Conservation (phyloP, 1,140 invertebrate genomes). For the Bombus breviceps region DNA sequence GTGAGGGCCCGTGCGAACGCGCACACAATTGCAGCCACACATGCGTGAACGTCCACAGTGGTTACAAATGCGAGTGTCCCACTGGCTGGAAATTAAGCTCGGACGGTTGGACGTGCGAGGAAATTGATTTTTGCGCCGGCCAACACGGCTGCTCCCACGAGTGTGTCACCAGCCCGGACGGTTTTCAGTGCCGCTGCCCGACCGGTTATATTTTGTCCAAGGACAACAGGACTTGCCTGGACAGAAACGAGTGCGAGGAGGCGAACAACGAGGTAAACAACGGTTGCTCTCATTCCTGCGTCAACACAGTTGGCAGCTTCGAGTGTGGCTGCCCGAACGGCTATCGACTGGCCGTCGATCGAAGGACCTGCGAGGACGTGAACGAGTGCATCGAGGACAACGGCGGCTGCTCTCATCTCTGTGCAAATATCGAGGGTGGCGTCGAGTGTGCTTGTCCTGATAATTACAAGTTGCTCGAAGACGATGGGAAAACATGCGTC, state of each 20-base stretch:
- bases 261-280: slow-evolving; percentile 74
- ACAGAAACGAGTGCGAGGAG: slow-evolving; percentile 83
- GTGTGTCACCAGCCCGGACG: slow-evolving; percentile 82
- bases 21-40: slow-evolving; percentile 79
- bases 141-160: slow-evolving; percentile 82
- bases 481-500: slow-evolving; percentile 83
- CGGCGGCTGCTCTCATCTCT: slow-evolving; percentile 83
- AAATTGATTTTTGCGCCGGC: slow-evolving; percentile 88
- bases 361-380: slow-evolving; percentile 83
- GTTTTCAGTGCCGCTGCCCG: slow-evolving; percentile 84
- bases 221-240: slow-evolving; percentile 73
- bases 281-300: slow-evolving; percentile 85
- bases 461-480: slow-evolving; percentile 74
- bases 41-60: slow-evolving; percentile 81
- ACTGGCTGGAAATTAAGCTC: slow-evolving; percentile 80
- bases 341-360: slow-evolving; percentile 80
- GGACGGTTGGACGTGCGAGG: slow-evolving; percentile 80
- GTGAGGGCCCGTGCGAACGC: slow-evolving; percentile 87
- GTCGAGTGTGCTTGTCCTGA: slow-evolving; percentile 84
- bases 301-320: slow-evolving; percentile 86
- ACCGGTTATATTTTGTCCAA: slow-evolving; percentile 81
- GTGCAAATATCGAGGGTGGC: slow-evolving; percentile 84
- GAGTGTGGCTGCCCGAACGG: slow-evolving; percentile 86
- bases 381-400: slow-evolving; percentile 85
- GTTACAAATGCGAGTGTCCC: slow-evolving; percentile 86